Base-by-base conservation (phyloP, 1,140 invertebrate genomes). In the Macrobrachium nipponense region DNA sequence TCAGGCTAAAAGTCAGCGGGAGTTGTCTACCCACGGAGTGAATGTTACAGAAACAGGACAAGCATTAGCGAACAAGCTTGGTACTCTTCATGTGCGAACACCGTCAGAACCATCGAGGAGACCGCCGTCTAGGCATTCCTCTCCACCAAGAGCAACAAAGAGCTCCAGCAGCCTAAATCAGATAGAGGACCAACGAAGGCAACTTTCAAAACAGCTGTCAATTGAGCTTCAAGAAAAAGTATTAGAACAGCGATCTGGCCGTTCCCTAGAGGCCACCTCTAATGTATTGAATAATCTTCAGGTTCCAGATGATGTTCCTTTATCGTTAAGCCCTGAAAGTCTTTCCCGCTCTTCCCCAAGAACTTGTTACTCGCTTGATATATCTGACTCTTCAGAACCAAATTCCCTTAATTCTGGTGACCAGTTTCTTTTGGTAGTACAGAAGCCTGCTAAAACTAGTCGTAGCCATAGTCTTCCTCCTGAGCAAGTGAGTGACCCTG, bases 321-420 rank as follows among this genome's bases (percentile, higher is more conserved):
- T 80, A 44, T 87, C 89, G 17, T 59, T 89, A 36, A 89, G 88
- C 68, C 88, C 88, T 10, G 88, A 89, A 44, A 84, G 80, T 58
- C 73, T 87, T 27, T 89, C 88, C 18, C 60, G 88, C 11, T 87
- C 87, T 12, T 92, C 93, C 18, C 93, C 93, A 0, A 91, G 92
- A 64, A 93, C 92, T 4, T 93, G 93, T 84, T 93, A 93, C 80
- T 93, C 93, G 0, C 89, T 93, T 1, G 93, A 93, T 78, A 90
- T 91, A 12, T 91, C 92, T 0, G 91, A 92, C 72, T 91, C 92
- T 23, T 89, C 88, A 51, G 92, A 92, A n/a, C 84, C 88, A 18
- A 87, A 88, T 60, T 89, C 88, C 12, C 78, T 89, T 15, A 89
- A 87, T 73, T 89, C 88, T 59, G 86, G 80, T 12, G 88, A 89